Percentiles rank a stretch among this genome's conserved stretches.
phyloP scores from a whole-genome alignment of 2,113 vertebrate species.

The Meles meles region DNA sequence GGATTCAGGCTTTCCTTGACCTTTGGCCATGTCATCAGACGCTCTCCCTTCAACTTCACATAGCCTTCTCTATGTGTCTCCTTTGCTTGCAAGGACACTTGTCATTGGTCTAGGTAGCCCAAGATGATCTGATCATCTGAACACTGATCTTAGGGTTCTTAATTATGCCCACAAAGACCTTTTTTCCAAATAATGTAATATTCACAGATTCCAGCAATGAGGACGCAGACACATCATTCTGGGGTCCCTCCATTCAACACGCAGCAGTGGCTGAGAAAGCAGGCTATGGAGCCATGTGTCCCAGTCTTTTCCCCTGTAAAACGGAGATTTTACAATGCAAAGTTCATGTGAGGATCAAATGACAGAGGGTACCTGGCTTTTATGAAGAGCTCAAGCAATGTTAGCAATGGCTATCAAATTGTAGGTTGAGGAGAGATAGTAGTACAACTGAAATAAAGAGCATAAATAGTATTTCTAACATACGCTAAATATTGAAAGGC shows the following conservation, averaged over 20 bases:
- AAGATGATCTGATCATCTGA: not conserved
- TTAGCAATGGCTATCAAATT: not conserved
- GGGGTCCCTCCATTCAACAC: not conserved
- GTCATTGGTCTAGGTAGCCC: not conserved
- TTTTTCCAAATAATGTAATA: not conserved
- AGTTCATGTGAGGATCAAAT: not conserved
- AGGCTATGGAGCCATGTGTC: not conserved
- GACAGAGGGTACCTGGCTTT: not conserved
- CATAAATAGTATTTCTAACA: not conserved
- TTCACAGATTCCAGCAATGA: not conserved
- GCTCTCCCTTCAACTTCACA: not conserved
- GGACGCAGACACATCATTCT: not conserved
- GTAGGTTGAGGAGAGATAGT: not conserved
- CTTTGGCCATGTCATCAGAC: not conserved
- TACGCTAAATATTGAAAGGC: not conserved
- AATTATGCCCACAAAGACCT: not conserved
- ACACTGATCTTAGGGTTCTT: not conserved
- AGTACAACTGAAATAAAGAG: not conserved
- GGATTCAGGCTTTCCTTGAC: not conserved
- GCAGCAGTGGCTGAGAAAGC: not conserved
- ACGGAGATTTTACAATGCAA: not conserved
- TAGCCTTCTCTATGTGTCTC: not conserved
- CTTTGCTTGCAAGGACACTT: not conserved
- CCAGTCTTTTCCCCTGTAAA: not conserved
- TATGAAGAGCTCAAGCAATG: not conserved